Evolutionary conservation across 2,888 invertebrate species (phyloP).

Genomic region (Macroteleia sp.): DNA sequence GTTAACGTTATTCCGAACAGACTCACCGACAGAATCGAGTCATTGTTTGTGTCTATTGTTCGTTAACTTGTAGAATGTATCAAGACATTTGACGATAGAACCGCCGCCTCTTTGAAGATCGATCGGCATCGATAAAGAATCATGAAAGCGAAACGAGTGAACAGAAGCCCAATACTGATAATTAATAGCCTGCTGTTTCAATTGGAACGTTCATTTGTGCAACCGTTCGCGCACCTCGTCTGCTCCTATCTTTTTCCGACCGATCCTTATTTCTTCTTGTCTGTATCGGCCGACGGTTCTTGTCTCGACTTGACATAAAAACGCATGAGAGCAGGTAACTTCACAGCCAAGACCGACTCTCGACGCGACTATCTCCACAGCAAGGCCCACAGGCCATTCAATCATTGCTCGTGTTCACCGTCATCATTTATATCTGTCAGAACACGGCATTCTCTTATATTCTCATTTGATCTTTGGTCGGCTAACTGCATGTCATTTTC

Average conservation of each 20-base stretch:
- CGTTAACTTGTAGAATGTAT: conserved; percentile 76
- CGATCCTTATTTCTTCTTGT: conserved; percentile 58
- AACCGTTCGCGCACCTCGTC: conserved; percentile 58
- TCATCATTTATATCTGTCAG: conserved; percentile 72
- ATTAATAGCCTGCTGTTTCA: conserved; percentile 76
- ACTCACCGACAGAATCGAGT: conserved; percentile 67
- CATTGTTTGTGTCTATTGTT: conserved; percentile 79
- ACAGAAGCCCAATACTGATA: conserved; percentile 82
- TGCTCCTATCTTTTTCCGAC: conserved; percentile 40
- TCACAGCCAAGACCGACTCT: conserved; percentile 64
- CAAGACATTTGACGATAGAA: conserved; percentile 78
- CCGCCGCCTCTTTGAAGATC: conserved; percentile 78
- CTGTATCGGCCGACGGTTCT: conserved; percentile 55
- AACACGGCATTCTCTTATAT: conserved; percentile 52
- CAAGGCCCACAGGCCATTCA: conserved; percentile 71
- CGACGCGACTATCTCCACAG: conserved; percentile 66
- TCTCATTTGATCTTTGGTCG: conserved; percentile 50
- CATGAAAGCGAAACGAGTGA: conserved; percentile 75
- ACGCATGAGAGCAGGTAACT: conserved; percentile 65
- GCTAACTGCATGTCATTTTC: conserved; percentile 63
- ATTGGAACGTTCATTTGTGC: conserved; percentile 61
- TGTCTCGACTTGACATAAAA: conserved; percentile 63
- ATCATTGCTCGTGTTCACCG: conserved; percentile 73
- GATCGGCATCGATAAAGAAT: conserved; percentile 81
- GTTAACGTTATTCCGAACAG: conserved; percentile 54